Evolutionary conservation across 2,888 invertebrate genomes (phyloP).

Genomic region (Heliconius sara): DNA sequence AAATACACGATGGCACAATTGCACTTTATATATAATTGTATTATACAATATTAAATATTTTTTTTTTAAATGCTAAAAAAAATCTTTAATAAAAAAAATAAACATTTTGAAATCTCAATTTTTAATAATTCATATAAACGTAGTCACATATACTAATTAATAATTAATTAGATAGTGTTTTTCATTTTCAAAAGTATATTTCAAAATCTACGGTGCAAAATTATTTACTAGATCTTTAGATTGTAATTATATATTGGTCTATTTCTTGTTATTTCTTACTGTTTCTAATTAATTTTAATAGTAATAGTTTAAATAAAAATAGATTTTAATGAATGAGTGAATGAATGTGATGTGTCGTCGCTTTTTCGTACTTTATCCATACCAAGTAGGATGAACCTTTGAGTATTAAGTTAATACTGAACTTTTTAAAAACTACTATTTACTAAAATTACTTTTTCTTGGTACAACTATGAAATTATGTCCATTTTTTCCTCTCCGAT

Average conservation of each 20-base stretch:
- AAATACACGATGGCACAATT: too few relatives aligned
- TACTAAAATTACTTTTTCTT: too few relatives aligned
- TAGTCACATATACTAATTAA: slow-evolving; percentile 3
- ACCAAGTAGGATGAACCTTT: too few relatives aligned
- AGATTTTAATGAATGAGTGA: not conserved
- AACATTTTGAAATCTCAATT: too few relatives aligned
- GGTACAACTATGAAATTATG: too few relatives aligned
- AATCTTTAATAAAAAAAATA: too few relatives aligned
- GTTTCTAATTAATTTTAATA: slow-evolving; percentile 10
- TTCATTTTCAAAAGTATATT: slow-evolving; percentile 22
- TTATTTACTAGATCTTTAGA: slow-evolving; percentile 24
- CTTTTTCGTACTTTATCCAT: not conserved
- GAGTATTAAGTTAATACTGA: too few relatives aligned
- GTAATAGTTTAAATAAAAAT: not conserved
- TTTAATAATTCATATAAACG: not conserved
- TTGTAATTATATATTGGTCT: slow-evolving; percentile 17
- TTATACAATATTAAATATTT: too few relatives aligned
- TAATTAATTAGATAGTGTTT: slow-evolving; percentile 17
- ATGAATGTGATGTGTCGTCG: not conserved
- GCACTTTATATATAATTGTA: too few relatives aligned
- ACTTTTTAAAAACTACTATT: too few relatives aligned
- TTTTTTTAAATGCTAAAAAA: too few relatives aligned
- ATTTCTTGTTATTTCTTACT: slow-evolving; percentile 6
- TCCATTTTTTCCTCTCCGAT: too few relatives aligned
- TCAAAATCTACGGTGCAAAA: slow-evolving; percentile 35